phyloP scores from a whole-genome alignment of 1,140 invertebrate genomes.

The Meloidogyne hapla region DNA sequence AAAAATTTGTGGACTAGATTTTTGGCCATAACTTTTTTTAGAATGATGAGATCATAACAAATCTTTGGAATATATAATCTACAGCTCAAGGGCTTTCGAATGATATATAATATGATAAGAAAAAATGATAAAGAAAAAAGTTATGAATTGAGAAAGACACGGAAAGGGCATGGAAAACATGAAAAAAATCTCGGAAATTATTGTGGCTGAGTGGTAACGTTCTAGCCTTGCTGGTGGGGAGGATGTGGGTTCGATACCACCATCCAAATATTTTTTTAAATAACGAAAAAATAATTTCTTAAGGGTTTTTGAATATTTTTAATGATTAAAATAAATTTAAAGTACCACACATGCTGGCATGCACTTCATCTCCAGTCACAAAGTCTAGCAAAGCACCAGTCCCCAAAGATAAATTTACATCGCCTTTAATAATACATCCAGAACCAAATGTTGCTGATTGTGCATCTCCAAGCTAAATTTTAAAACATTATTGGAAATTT shows the following conservation, averaged over 20 bases:
- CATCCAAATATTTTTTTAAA: too few relatives aligned
- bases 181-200: too few relatives aligned
- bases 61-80: too few relatives aligned
- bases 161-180: too few relatives aligned
- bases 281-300: constrained; percentile 31
- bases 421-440: constrained; percentile 77
- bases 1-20: too few relatives aligned
- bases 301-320: constrained; percentile 12
- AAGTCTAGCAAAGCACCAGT: constrained; percentile 89
- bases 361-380: constrained; percentile 71
- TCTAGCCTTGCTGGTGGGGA: background rate
- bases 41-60: too few relatives aligned
- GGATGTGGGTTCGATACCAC: background rate
- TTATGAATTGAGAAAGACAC: too few relatives aligned
- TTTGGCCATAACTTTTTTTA: too few relatives aligned
- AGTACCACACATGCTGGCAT: constrained; percentile 72
- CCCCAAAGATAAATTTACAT: constrained; percentile 87
- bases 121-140: too few relatives aligned
- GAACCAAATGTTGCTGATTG: constrained; percentile 87
- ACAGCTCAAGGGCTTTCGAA: too few relatives aligned
- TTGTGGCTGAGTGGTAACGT: background rate
- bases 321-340: constrained; percentile 21
- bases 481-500: too few relatives aligned
- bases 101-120: too few relatives aligned
- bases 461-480: constrained; percentile 69